Evolutionary conservation across 92 coral and sea anemone genomes (phyloP).

Genomic region (Siderastrea siderea): DNA sequence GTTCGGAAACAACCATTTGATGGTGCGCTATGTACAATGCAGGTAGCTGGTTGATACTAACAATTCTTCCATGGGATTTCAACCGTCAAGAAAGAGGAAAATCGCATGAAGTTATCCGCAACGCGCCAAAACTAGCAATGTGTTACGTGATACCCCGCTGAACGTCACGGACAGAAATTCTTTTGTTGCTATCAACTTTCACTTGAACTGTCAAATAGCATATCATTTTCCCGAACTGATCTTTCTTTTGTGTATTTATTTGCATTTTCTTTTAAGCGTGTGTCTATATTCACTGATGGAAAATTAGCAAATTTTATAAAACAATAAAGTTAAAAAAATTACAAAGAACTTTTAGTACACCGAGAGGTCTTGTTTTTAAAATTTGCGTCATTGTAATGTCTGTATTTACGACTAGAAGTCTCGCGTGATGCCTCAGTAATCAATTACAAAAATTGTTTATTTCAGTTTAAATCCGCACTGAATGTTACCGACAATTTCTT

Average conservation of each 20-base stretch:
- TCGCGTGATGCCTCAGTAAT: background rate
- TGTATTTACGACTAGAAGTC: background rate
- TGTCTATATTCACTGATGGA: too few species aligned
- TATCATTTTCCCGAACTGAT: background rate
- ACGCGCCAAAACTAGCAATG: slow-evolving; percentile 4
- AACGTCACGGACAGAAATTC: background rate
- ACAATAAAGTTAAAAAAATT: too few species aligned
- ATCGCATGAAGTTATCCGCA: background rate
- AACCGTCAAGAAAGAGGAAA: background rate
- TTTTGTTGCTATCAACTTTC: slow-evolving; percentile 30
- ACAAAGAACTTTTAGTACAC: too few species aligned
- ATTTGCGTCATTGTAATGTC: too few species aligned
- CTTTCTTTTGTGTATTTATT: too few species aligned
- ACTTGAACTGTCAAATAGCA: background rate
- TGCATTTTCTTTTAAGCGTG: too few species aligned
- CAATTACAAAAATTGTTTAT: too few species aligned
- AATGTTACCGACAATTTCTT: background rate
- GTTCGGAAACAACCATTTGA: background rate
- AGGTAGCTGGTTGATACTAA: background rate
- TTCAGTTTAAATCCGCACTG: too few species aligned
- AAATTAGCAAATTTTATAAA: too few species aligned
- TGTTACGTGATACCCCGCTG: background rate
- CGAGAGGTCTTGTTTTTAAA: too few species aligned
- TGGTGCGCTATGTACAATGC: background rate
- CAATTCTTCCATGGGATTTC: background rate